Base-by-base conservation (phyloP, 2,888 invertebrate species). In the Heliconius ismenius region DNA sequence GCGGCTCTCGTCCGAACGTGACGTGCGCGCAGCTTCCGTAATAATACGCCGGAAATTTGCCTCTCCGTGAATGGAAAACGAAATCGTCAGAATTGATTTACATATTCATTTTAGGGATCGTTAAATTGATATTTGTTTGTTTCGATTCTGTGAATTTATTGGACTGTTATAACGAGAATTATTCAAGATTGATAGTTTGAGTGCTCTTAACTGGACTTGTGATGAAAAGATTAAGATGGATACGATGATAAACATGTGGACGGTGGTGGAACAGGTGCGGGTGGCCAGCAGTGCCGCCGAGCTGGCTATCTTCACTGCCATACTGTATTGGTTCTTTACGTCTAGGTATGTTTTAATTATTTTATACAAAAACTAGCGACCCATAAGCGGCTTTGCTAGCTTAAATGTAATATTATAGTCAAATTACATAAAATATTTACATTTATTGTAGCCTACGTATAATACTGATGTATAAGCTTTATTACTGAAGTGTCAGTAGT, bases 271-370 rank as follows among this genome's bases (percentile, higher is more conserved):
- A 85, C 90, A 93, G 72, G 91, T 92, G 79, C 83, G 93, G 84
- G 92, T 93, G 87, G 95, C 95, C 90, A 95, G 95, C 85, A 95
- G 95, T 10, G 93, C 95, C 77, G 94, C 95, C 67, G 95, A 95
- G 87, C 89, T 95, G 82, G 95, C 95, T 86, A 93, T 95, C 88
- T 95, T 95, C 90, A 95, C 95, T 81, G 95, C 95, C 77, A 91
- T 95, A 49, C 90, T 95, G 81, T 95, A 95, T 90, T 95, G 95
- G 93, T 95, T 95, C 90, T 95, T 95, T 88, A 95, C 95, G 74
- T 94, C 94, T 82, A 95, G 95, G 95, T 95, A 89, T 73, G 91
- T 90, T 81, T 43, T 72, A 72, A 36, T 76, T n/a, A 73, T 62
- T 79, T 26, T 73, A 54, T 58, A 58, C 10, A n/a, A 58, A 58